Percentiles rank a stretch among this genome's conserved stretches.
Evolutionary conservation across 1,140 invertebrate species (phyloP).

Genomic region (Anthonomus grandis): DNA sequence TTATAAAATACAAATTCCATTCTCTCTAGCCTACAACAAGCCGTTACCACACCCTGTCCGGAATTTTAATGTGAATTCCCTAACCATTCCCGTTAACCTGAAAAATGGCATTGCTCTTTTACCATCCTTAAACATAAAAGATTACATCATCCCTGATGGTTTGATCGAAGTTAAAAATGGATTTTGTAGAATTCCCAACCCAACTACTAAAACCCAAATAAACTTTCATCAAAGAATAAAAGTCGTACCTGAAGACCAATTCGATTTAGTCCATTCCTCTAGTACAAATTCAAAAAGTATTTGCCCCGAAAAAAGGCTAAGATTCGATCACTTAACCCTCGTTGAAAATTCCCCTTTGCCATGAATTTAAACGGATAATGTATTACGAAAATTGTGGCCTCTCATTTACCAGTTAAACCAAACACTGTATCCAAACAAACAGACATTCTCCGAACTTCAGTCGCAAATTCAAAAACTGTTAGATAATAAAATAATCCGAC

Average conservation of each 20-base stretch:
- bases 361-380: neutral
- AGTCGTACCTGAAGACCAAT: neutral
- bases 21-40: conserved; percentile 6
- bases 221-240: neutral
- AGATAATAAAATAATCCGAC: conserved; percentile 39
- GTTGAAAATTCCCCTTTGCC: neutral
- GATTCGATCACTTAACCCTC: neutral
- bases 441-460: conserved; percentile 27
- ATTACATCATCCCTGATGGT: conserved; percentile 2
- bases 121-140: neutral
- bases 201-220: neutral
- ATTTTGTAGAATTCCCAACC: neutral
- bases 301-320: neutral
- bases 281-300: neutral
- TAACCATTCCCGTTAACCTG: neutral
- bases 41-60: neutral
- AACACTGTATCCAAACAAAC: neutral
- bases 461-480: conserved; percentile 35
- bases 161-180: neutral
- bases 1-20: neutral
- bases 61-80: neutral
- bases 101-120: neutral
- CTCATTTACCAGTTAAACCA: conserved; percentile 29
- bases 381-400: neutral
- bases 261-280: neutral